A percentile compares a stretch with the other conserved stretches of the same genome.
These are phyloP conservation scores for Lucilia cuprina DNA, from an alignment of 1,140 invertebrate species.

Conservation along the genomic window DNA sequence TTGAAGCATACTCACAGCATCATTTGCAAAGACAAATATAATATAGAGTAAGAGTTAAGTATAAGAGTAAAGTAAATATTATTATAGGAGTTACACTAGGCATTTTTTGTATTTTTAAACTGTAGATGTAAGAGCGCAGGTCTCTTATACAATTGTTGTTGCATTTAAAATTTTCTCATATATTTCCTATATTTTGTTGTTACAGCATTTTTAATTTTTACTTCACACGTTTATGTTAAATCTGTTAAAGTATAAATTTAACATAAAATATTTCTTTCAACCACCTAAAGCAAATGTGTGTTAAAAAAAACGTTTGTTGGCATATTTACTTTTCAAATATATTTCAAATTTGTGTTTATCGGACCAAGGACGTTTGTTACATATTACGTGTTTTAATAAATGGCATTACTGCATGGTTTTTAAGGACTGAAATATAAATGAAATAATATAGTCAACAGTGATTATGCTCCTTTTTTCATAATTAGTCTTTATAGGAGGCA, in stretches of 20 bases:
- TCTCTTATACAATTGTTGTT: background rate
- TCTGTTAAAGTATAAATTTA: too few relatives aligned
- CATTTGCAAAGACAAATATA: background rate
- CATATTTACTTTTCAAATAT: background rate
- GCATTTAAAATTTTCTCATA: background rate
- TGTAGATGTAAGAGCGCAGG: background rate
- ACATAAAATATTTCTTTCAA: too few relatives aligned
- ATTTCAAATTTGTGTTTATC: background rate
- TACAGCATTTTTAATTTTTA: background rate
- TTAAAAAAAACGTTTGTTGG: background rate
- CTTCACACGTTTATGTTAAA: too few relatives aligned
- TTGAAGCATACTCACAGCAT: background rate
- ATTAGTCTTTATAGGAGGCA: too few relatives aligned
- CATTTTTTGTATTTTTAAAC: background rate
- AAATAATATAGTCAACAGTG: too few relatives aligned
- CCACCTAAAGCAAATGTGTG: too few relatives aligned
- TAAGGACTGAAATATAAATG: too few relatives aligned
- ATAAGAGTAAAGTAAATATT: too few relatives aligned
- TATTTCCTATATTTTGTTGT: background rate
- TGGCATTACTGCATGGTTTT: too few relatives aligned
- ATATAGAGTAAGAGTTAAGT: background rate
- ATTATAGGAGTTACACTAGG: too few relatives aligned
- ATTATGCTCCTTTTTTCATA: too few relatives aligned
- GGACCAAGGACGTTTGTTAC: background rate
- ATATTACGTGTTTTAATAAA: too few relatives aligned